Evolutionary conservation across 1,140 invertebrate species (phyloP).

Genomic region (Hesperophylax magnus): DNA sequence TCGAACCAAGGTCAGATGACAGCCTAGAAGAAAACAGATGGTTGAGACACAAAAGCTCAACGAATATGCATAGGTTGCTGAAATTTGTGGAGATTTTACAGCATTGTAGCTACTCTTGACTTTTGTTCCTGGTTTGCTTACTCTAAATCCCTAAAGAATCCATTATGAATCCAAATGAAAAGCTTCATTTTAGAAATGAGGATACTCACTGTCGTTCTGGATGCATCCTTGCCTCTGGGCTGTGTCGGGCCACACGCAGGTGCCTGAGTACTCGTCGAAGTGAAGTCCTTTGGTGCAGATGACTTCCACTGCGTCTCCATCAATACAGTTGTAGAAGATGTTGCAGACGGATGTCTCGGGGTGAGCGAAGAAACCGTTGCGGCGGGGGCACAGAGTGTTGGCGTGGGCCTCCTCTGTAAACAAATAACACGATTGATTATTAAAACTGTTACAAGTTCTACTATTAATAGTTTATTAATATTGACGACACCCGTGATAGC

Average conservation of each 20-base stretch:
- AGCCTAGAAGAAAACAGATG: too few species aligned
- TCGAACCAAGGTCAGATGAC: too few species aligned
- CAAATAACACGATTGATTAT: conserved; percentile 12
- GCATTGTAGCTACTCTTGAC: too few species aligned
- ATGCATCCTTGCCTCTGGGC: conserved; percentile 83
- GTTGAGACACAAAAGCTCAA: too few species aligned
- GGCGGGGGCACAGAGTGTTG: conserved; percentile 81
- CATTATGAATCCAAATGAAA: too few species aligned
- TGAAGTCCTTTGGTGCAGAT: conserved; percentile 88
- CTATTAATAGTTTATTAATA: too few species aligned
- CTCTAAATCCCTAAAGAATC: too few species aligned
- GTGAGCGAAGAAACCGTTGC: conserved; percentile 92
- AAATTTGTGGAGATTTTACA: too few species aligned
- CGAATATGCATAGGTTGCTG: too few species aligned
- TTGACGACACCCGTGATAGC: too few species aligned
- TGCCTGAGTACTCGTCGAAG: conserved; percentile 89
- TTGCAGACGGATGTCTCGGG: conserved; percentile 85
- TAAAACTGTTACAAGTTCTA: background rate
- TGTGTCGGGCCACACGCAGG: conserved; percentile 90
- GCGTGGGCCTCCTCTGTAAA: conserved; percentile 81
- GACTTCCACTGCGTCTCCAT: conserved; percentile 84
- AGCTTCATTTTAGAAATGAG: too few species aligned
- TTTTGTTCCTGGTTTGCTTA: too few species aligned
- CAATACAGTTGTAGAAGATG: conserved; percentile 91
- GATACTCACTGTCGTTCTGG: conserved; percentile 68